phyloP scores from a whole-genome alignment of 2,113 vertebrate species.

The Nibea albiflora region DNA sequence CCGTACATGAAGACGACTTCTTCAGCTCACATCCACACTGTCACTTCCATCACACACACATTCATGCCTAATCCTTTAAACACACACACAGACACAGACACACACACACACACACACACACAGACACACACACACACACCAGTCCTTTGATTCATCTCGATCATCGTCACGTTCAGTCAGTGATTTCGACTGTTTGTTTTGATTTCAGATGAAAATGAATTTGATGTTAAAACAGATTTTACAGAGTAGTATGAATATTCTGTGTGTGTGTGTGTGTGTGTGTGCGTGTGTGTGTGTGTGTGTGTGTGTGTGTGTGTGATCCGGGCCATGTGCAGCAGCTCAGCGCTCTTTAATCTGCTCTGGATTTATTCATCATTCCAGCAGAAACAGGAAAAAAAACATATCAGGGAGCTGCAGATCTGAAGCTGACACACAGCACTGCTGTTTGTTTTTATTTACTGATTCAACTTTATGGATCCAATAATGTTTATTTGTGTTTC shows the following conservation, averaged over 20 bases:
- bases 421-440: neutral
- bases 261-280: too few species aligned
- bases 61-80: constrained; percentile 42
- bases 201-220: too few species aligned
- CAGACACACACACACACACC: constrained; percentile 1
- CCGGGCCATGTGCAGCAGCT: constrained; percentile 66
- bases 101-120: constrained; percentile 28
- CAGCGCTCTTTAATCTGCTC: constrained; percentile 67
- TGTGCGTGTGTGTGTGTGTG: neutral
- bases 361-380: constrained; percentile 68
- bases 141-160: constrained; percentile 17
- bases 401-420: constrained; percentile 33
- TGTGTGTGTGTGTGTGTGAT: constrained; percentile 17
- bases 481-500: too few species aligned
- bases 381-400: constrained; percentile 21
- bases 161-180: neutral
- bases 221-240: neutral
- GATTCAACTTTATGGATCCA: too few species aligned
- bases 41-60: constrained; percentile 34
- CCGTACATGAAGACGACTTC: constrained; percentile 68
- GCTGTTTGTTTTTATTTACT: too few species aligned
- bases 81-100: too few species aligned
- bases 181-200: neutral
- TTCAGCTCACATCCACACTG: constrained; percentile 55
- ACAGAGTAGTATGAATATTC: neutral